These are phyloP conservation scores for Chrysemys picta DNA, from an alignment of 2,113 vertebrate genomes.

Conservation along the genomic window DNA sequence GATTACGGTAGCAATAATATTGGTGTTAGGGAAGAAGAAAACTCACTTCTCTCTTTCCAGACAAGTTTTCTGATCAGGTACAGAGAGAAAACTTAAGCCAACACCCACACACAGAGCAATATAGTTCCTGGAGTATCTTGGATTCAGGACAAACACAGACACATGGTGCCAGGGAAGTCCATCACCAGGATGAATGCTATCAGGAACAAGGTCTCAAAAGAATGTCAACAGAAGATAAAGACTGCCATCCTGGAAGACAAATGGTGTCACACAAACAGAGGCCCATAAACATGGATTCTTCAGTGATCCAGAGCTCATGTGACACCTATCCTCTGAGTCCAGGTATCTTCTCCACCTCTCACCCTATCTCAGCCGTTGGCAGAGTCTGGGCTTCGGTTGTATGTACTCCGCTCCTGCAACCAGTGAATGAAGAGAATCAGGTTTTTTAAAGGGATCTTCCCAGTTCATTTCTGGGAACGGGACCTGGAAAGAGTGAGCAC, in stretches of 20 bases:
- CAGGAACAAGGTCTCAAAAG: conserved; percentile 60
- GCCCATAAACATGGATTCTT: conserved; percentile 51
- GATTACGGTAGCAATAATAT: not conserved
- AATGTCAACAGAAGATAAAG: conserved; percentile 70
- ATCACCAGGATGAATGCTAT: conserved; percentile 48
- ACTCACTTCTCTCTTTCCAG: conserved; percentile 30
- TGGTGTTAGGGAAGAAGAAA: conserved; percentile 23
- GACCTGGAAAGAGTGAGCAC: not conserved
- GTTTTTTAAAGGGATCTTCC: conserved; percentile 44
- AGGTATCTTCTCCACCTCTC: conserved; percentile 29
- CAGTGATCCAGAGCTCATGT: conserved; percentile 45
- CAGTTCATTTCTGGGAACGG: conserved; percentile 21
- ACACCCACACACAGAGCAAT: not conserved
- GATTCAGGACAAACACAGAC: conserved; percentile 23
- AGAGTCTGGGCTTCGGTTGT: no score
- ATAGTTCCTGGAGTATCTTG: conserved; percentile 48
- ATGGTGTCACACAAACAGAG: conserved; percentile 65
- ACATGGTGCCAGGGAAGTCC: conserved; percentile 57
- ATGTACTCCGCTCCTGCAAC: no score
- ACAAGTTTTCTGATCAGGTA: not conserved
- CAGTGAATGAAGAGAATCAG: conserved; percentile 31
- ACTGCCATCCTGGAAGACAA: conserved; percentile 70
- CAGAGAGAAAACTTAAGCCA: not conserved
- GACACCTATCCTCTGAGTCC: conserved; percentile 50
- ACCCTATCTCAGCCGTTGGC: no score